A percentile compares a stretch with the other conserved stretches of the same genome.
Conservation (phyloP, 2,888 invertebrate species). For the Anorthoa munda region DNA sequence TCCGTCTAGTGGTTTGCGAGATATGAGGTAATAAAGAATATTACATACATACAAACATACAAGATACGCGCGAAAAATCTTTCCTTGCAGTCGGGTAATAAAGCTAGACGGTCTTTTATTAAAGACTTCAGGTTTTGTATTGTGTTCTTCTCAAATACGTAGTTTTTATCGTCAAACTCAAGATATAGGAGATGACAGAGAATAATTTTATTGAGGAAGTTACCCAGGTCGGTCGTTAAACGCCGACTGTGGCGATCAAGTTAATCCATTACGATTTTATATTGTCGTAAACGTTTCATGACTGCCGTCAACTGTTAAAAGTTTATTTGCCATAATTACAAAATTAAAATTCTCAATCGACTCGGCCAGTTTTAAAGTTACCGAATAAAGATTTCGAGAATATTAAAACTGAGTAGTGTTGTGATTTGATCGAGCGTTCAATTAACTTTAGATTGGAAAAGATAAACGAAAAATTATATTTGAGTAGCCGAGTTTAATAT, state of each 20-base stretch:
- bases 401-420: conserved; percentile 39
- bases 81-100: no score
- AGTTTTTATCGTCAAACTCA: conserved; percentile 66
- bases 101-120: conserved; percentile 12
- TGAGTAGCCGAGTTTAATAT: conserved; percentile 31
- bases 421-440: conserved; percentile 41
- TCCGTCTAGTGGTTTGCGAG: no score
- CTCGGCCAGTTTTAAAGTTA: conserved; percentile 49
- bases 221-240: conserved; percentile 85
- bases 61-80: no score
- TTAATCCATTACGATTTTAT: conserved; percentile 90
- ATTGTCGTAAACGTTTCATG: conserved; percentile 88
- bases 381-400: conserved; percentile 41
- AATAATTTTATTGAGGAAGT: conserved; percentile 90
- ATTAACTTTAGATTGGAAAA: conserved; percentile 48
- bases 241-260: conserved; percentile 84
- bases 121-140: conserved; percentile 12
- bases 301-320: conserved; percentile 82
- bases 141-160: conserved; percentile 36
- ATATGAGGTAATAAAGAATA: no score
- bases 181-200: conserved; percentile 74
- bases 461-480: conserved; percentile 50
- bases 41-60: no score
- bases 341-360: conserved; percentile 72
- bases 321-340: conserved; percentile 79